A percentile compares a stretch with the other conserved stretches of the same genome.
These are phyloP conservation scores for Leptinotarsa juncta DNA, from an alignment of 2,888 invertebrate species.

Conservation along the genomic window DNA sequence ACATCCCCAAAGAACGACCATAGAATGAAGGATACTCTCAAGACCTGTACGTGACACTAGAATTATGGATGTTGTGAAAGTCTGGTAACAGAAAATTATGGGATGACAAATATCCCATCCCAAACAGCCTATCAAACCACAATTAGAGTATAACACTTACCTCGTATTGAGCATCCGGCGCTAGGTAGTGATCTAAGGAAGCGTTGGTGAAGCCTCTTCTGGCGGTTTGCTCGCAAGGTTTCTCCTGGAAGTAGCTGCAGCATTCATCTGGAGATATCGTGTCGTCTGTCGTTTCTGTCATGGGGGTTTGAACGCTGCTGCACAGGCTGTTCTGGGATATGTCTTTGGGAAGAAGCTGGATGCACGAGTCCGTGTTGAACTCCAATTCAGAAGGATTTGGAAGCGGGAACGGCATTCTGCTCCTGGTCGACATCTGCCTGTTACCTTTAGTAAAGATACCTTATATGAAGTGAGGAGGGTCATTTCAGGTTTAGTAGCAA, in stretches of 20 bases:
- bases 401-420: conserved; percentile 70
- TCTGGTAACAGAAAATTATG: no score
- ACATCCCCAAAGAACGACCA: no score
- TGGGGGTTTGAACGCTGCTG: conserved; percentile 63
- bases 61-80: no score
- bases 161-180: conserved; percentile 75
- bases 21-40: no score
- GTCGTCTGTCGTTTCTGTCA: conserved; percentile 65
- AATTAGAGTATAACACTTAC: conserved; percentile 1
- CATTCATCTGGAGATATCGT: conserved; percentile 61
- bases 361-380: conserved; percentile 53
- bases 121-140: no score
- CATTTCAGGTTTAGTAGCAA: no score
- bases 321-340: conserved; percentile 62
- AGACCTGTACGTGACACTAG: no score
- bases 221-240: conserved; percentile 48
- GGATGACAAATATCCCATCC: no score
- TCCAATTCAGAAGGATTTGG: conserved; percentile 63
- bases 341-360: conserved; percentile 60
- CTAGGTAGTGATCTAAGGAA: conserved; percentile 59
- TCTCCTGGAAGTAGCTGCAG: conserved; percentile 60
- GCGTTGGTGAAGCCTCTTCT: conserved; percentile 47
- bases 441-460: conserved; percentile 51
- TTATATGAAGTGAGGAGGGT: not conserved
- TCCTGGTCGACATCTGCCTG: conserved; percentile 71